phyloP scores from a whole-genome alignment of 2,113 vertebrate species.

The Hoplias malabaricus region DNA sequence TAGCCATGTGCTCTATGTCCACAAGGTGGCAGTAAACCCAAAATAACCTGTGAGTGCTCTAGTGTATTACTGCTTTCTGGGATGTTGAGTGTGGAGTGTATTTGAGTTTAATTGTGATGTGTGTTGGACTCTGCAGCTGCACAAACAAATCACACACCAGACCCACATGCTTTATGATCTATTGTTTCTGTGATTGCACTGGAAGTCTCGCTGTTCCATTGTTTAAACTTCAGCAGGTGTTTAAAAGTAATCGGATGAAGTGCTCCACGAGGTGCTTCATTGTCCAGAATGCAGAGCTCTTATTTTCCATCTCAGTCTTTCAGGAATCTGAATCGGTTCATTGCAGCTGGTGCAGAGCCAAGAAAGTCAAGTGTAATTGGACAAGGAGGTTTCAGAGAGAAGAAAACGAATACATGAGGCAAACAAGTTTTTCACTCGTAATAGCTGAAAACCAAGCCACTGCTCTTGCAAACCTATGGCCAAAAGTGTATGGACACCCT shows the following conservation, averaged over 20 bases:
- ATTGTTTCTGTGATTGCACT: conserved; percentile 51
- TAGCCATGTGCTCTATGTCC: neutral
- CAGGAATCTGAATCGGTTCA: conserved; percentile 36
- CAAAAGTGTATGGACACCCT: too few relatives aligned
- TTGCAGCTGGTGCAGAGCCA: conserved; percentile 13
- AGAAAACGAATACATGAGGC: too few relatives aligned
- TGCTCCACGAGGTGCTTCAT: conserved; percentile 24
- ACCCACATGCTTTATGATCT: conserved; percentile 29
- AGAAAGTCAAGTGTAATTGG: conserved; percentile 26
- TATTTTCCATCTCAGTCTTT: conserved; percentile 27
- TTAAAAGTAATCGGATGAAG: conserved; percentile 44
- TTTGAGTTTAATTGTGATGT: conserved; percentile 42
- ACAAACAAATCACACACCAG: conserved; percentile 54
- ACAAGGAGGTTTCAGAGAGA: conserved; percentile 9
- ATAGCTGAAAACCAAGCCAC: too few relatives aligned
- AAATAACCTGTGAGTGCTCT: neutral
- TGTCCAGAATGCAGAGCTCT: conserved; percentile 21
- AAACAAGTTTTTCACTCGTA: too few relatives aligned
- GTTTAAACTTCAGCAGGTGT: conserved; percentile 61
- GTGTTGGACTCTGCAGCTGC: conserved; percentile 47
- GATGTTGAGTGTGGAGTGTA: conserved; percentile 19
- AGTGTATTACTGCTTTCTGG: neutral
- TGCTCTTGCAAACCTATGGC: too few relatives aligned
- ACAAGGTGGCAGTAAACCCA: conserved; percentile 20
- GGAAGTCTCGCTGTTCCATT: conserved; percentile 54